phyloP scores from a whole-genome alignment of 2,113 vertebrate genomes.

The Beaufortia kweichowensis region DNA sequence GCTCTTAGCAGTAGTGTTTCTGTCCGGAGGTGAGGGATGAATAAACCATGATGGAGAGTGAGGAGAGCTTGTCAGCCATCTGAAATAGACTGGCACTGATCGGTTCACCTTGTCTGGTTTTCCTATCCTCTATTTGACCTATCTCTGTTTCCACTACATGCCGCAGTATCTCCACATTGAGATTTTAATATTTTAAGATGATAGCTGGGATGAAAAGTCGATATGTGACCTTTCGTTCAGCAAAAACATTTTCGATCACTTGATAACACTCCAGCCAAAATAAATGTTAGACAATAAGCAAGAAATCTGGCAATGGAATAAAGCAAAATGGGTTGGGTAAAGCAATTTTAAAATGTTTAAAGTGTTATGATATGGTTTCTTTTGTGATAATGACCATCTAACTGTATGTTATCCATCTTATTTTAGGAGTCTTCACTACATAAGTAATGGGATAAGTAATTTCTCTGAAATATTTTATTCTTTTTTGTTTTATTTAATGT shows the following conservation, averaged over 20 bases:
- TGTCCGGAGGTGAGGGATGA: constrained; percentile 49
- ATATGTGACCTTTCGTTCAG: neutral
- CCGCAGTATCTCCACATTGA: neutral
- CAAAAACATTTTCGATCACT: too few relatives aligned
- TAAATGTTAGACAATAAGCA: neutral
- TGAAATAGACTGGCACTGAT: neutral
- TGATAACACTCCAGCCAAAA: too few relatives aligned
- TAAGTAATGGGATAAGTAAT: too few relatives aligned
- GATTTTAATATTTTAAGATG: neutral
- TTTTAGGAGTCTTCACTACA: too few relatives aligned
- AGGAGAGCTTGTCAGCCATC: neutral
- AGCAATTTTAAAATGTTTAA: too few relatives aligned
- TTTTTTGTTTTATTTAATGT: too few relatives aligned
- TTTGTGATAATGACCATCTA: too few relatives aligned
- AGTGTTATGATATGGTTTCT: too few relatives aligned
- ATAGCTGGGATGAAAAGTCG: neutral
- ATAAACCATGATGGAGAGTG: constrained; percentile 59
- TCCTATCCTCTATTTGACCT: constrained; percentile 44
- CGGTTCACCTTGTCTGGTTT: constrained; percentile 35
- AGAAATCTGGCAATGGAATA: neutral
- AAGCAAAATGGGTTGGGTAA: too few relatives aligned
- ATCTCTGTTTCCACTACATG: neutral
- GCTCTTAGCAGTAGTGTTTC: constrained; percentile 28
- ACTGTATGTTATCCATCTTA: too few relatives aligned
- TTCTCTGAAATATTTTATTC: too few relatives aligned